These are phyloP conservation scores for Spatula clypeata DNA, from an alignment of 2,797 vertebrate genomes.

Conservation along the genomic window DNA sequence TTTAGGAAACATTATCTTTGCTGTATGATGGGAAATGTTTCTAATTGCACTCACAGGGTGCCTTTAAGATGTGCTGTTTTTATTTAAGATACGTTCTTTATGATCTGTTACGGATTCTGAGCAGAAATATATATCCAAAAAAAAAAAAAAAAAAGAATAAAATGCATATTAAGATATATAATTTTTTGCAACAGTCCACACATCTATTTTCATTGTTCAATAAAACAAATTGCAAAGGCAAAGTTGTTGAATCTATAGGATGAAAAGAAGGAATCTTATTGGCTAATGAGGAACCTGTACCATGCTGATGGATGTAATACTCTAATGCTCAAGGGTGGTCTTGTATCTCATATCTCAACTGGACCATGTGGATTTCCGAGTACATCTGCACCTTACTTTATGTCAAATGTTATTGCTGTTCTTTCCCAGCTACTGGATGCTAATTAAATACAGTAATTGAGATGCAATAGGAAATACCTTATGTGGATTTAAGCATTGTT, in stretches of 20 bases:
- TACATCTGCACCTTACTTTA: not conserved
- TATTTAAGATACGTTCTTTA: conserved; percentile 54
- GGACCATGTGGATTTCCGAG: not conserved
- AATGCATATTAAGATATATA: not conserved
- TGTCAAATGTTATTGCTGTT: not conserved
- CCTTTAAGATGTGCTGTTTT: conserved; percentile 64
- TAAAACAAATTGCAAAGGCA: not conserved
- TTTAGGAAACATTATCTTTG: conserved; percentile 66
- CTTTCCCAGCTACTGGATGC: not conserved
- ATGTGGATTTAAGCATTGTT: not conserved
- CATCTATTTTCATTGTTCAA: not conserved
- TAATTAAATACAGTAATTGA: conserved; percentile 16
- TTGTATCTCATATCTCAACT: not conserved
- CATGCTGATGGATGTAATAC: not conserved
- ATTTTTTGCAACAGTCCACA: not conserved
- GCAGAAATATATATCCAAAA: not conserved
- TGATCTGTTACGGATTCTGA: conserved; percentile 24
- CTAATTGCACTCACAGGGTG: conserved; percentile 69
- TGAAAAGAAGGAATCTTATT: not conserved
- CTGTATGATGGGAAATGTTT: conserved; percentile 36
- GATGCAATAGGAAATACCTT: not conserved
- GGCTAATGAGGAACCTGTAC: not conserved
- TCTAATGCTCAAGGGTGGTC: not conserved
- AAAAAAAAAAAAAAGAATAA: conserved; percentile 7
- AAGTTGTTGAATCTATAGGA: conserved; percentile 1